Evolutionary conservation across 2,113 vertebrate species (phyloP).

Genomic region (Bubo scandiacus): DNA sequence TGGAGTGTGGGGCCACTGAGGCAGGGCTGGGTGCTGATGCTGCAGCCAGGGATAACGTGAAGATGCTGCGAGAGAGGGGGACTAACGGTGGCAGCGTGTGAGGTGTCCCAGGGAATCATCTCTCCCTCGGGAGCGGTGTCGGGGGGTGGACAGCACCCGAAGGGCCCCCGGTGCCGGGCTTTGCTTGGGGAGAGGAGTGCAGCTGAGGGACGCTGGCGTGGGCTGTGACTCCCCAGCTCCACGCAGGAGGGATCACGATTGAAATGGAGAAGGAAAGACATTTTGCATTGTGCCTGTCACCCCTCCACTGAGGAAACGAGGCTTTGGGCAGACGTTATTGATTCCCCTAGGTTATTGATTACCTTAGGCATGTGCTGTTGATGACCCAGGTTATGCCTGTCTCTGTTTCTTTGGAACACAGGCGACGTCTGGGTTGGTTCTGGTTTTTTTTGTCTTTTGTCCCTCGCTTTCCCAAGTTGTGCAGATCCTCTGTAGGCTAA

Average conservation of each 20-base stretch:
- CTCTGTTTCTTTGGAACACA: not conserved
- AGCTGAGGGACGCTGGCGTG: not conserved
- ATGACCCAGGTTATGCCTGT: not conserved
- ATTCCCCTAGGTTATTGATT: not conserved
- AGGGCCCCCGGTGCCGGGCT: fast-evolving
- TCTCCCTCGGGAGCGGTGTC: too few species aligned
- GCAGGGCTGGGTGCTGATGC: not conserved
- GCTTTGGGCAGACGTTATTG: fast-evolving
- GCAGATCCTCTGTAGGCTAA: not conserved
- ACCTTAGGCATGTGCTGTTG: too few species aligned
- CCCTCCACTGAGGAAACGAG: fast-evolving
- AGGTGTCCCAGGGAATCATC: fast-evolving
- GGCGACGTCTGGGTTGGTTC: not conserved
- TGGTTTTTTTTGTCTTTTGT: not conserved
- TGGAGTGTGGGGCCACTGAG: not conserved
- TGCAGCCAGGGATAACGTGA: fast-evolving
- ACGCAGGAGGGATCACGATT: fast-evolving
- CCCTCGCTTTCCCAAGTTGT: slow-evolving; percentile 12
- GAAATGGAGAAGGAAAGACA: not conserved
- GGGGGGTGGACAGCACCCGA: not conserved
- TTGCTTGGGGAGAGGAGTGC: not conserved
- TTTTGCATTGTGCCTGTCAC: not conserved
- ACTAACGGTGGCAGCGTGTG: fast-evolving
- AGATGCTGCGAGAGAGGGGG: fast-evolving
- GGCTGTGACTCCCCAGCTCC: not conserved